Base-by-base conservation (phyloP, 2,113 vertebrate species). In the Notothenia rossii region DNA sequence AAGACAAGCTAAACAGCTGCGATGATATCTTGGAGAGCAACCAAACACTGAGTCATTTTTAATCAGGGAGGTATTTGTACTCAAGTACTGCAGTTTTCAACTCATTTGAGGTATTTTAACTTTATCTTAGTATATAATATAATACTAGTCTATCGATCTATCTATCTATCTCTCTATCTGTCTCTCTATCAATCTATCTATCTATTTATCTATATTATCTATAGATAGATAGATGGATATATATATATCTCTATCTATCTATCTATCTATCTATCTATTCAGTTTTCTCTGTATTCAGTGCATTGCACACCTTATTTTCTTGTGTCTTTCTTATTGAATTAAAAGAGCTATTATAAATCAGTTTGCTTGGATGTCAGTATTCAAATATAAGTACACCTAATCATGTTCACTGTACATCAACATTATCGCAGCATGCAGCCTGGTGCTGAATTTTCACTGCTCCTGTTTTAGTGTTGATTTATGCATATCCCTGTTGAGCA, bases 1-100 rank as follows among this genome's bases (percentile, higher is more conserved):
- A 43, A 17, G 75, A 77, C 43, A 63, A 77, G 65, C 67, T 60
- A 48, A 36, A 59, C 10, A n/a, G 29, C 15, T 45, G 22, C 20
- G 48, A 53, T 49, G 50, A 18, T 7, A n/a, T 62, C 68, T 49
- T 11, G 56, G 36, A 55, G 13, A 64, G 40, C 54, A 10, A 40
- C 22, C 29, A 3, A 58, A 67, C 54, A 54, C 22, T 0, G 8
- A 20, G 33, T 7, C 54, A 10, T 29, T n/a, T 17, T 18, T 65
- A 40, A 43, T 51, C 51, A 55, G 17, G 45, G 36, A 43, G 40
- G 9, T 18, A 17, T 10, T 46, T 56, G 25, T 43, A 54, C 65
- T 20, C 0, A 14, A 8, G 45, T 61, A 61, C 25, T 62, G 18
- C 3, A 29, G 33, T 63, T 17, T 3, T 49, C n/a, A 6, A 17